Conservation (phyloP, 2,797 vertebrate genomes). For the Lindbergichthys nudifrons region DNA sequence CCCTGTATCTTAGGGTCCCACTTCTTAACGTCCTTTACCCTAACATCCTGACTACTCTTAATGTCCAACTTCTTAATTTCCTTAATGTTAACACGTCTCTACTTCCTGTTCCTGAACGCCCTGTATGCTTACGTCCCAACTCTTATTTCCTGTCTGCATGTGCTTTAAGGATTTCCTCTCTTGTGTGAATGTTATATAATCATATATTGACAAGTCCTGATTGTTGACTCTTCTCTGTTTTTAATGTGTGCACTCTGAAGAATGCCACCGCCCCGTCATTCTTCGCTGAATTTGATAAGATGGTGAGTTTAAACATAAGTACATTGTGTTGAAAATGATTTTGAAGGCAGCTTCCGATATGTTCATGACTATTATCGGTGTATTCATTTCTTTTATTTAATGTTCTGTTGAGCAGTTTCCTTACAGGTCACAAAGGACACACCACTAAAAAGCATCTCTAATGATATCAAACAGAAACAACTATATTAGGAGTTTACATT, state of each 20-base stretch:
- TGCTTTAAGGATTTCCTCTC: background rate
- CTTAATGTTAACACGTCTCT: no score
- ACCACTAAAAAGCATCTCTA: no score
- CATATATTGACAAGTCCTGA: background rate
- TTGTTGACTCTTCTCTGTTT: slow-evolving; percentile 14
- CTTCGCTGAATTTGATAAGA: slow-evolving; percentile 81
- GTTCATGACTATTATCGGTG: background rate
- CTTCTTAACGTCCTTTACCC: no score
- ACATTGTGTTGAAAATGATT: background rate
- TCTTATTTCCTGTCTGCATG: background rate
- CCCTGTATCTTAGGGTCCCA: no score
- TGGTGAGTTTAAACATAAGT: slow-evolving; percentile 74
- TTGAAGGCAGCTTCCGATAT: no score
- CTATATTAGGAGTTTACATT: no score
- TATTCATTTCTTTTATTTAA: background rate
- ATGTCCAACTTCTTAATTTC: no score
- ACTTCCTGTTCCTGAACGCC: no score
- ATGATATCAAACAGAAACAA: no score
- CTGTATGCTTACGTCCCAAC: no score
- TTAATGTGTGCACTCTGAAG: slow-evolving; percentile 53
- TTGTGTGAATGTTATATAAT: background rate
- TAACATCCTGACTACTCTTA: no score
- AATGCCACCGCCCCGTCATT: slow-evolving; percentile 72
- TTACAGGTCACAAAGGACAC: no score
- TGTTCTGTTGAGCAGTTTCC: background rate